Conservation (phyloP, 2,888 invertebrate genomes). For the Empis stercorea region DNA sequence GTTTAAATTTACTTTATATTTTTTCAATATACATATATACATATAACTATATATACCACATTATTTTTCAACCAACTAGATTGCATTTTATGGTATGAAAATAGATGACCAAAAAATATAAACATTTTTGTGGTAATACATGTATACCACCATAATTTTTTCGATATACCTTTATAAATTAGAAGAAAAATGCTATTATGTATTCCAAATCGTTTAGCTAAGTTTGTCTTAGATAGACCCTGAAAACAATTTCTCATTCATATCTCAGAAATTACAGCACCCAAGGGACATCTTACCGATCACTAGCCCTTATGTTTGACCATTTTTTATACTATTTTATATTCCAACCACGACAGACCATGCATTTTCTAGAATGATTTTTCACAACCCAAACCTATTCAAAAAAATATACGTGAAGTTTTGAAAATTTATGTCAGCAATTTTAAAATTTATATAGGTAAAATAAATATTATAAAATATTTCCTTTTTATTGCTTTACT, state of each 20-base stretch:
- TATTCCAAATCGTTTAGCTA: conserved; percentile 18
- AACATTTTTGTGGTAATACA: neutral
- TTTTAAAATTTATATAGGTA: conserved; percentile 8
- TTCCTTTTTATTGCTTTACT: too few species aligned
- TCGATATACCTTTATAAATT: too few species aligned
- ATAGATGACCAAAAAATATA: neutral
- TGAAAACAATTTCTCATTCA: conserved; percentile 34
- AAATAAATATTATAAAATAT: too few species aligned
- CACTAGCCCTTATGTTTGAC: conserved; percentile 12
- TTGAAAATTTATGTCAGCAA: conserved; percentile 13
- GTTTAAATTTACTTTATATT: too few species aligned
- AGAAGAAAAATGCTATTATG: conserved; percentile 11
- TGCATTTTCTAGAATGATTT: conserved; percentile 15
- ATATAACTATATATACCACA: too few species aligned
- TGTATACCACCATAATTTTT: too few species aligned
- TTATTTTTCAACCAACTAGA: too few species aligned
- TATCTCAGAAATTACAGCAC: conserved; percentile 35
- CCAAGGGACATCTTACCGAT: conserved; percentile 24
- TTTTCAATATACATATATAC: too few species aligned
- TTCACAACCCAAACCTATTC: conserved; percentile 3
- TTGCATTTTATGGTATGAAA: neutral
- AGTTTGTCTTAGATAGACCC: conserved; percentile 1
- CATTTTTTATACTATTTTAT: conserved; percentile 12
- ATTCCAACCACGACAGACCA: conserved; percentile 13
- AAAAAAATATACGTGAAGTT: neutral